A percentile compares a stretch with the other conserved stretches of the same genome.
Conservation (phyloP, 35 echinoderm and acorn worm species). For the Patiria miniata region DNA sequence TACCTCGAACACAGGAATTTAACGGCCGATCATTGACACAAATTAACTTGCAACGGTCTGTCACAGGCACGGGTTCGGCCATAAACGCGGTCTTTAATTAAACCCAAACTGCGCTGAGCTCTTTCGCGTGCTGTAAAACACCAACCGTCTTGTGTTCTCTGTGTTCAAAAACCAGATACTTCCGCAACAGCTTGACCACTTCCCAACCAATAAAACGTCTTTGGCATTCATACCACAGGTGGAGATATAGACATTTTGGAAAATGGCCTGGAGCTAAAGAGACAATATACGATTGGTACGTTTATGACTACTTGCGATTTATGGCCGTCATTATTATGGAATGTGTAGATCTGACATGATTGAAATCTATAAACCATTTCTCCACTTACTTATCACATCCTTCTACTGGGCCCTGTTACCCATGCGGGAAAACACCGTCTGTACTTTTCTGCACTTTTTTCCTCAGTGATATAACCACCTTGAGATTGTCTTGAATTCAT, state of each 20-base stretch:
- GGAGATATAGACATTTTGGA: neutral
- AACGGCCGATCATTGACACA: neutral
- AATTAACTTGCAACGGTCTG: neutral
- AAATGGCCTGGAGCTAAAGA: neutral
- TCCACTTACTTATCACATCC: neutral
- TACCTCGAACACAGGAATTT: slow-evolving; percentile 6
- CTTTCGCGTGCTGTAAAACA: neutral
- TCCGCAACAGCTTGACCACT: neutral
- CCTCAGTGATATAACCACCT: too few relatives aligned
- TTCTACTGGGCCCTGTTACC: too few relatives aligned
- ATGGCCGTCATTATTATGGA: neutral
- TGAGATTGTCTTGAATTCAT: too few relatives aligned
- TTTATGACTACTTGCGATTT: neutral
- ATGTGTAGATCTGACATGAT: neutral
- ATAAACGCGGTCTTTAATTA: neutral
- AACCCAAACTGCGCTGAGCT: neutral
- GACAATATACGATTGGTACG: neutral
- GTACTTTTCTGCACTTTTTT: too few relatives aligned
- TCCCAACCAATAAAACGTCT: slow-evolving; percentile 3
- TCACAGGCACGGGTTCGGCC: neutral
- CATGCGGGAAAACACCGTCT: too few relatives aligned
- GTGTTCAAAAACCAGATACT: neutral
- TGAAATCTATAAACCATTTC: neutral
- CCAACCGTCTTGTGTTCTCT: neutral
- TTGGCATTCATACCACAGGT: too few relatives aligned